Evolutionary conservation across 2,113 vertebrate species (phyloP), one percentile per base, ranked within the genome.

Genomic region (Sinocyclocheilus rhinocerous): DNA sequence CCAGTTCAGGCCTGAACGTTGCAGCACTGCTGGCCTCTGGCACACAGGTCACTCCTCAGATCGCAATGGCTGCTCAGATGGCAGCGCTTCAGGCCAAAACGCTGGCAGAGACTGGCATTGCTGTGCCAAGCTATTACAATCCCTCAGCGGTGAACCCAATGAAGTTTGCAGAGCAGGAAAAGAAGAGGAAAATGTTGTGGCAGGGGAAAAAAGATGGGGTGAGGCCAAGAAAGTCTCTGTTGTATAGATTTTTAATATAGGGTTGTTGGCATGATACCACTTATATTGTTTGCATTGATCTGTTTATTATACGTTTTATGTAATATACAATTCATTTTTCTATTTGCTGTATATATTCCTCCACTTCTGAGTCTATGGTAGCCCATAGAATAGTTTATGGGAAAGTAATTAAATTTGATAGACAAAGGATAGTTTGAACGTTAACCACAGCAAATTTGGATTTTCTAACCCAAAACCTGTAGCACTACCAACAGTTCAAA

Each of bases 1-100:
- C 96, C 0, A 95, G 95, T 81, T 97, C 97, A 0, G 96, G 96
- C 16, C 96, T 99, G 85, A 99, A 99, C 0, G 98, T 99, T 15
- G 98, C 98, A 0, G 98, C 98, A 50, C 96, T 99, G 24, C 94
- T 99, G 92, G 98, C 98, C 0, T 98, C 98, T 0, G 98, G 98
- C 85, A 99, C 98, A 0, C 98, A 99, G 91, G 98, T 99, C 86
- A 99, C 98, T 15, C 98, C 98, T 88, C 98, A 99, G 90, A 98
- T 99, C 3, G 98, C 98, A 39, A 98, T 99, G 98, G 98, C 98
- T 55, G 98, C 98, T 61, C 98, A 99, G 67, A 99, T 99, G 98
- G 98, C 98, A 77, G 97, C 98, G 0, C 93, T 99, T 15, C 98
- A 99, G 90, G 98, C 98, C 1, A 99, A 97, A 91, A 97, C 98